phyloP scores from a whole-genome alignment of 35 echinoderm and acorn worm genomes.

The Stichopus chloronotus region DNA sequence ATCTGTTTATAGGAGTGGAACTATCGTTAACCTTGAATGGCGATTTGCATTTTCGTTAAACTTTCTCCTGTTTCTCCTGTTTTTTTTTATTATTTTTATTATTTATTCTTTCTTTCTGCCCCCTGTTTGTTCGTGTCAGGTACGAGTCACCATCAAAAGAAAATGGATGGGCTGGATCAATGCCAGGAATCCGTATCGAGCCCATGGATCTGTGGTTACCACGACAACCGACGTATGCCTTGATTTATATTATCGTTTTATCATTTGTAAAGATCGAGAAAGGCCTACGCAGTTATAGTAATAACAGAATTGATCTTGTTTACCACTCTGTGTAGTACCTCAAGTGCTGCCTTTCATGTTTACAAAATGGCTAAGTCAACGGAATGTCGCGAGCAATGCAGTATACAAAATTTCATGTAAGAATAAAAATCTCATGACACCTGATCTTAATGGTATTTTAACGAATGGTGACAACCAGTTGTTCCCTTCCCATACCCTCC shows the following conservation, averaged over 20 bases:
- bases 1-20: too few species aligned
- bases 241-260: not conserved
- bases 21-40: too few species aligned
- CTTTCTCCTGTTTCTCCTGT: too few species aligned
- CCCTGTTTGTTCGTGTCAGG: constrained; percentile 43
- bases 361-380: not conserved
- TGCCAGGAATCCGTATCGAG: constrained; percentile 68
- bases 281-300: not conserved
- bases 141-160: constrained; percentile 66
- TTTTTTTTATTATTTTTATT: too few species aligned
- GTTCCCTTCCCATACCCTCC: too few species aligned
- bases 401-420: not conserved
- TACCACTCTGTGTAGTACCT: not conserved
- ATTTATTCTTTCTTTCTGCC: not conserved
- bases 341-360: not conserved
- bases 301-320: not conserved
- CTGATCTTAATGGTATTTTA: too few species aligned
- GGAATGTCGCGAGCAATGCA: not conserved
- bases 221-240: constrained; percentile 81
- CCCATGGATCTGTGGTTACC: constrained; percentile 79
- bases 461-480: not conserved
- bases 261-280: not conserved
- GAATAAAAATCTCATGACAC: not conserved
- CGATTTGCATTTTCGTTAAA: too few species aligned
- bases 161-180: constrained; percentile 84